These are phyloP conservation scores for Gnathonemus echidnorhynchus DNA, from an alignment of 2,113 vertebrate genomes.

Conservation along the genomic window DNA sequence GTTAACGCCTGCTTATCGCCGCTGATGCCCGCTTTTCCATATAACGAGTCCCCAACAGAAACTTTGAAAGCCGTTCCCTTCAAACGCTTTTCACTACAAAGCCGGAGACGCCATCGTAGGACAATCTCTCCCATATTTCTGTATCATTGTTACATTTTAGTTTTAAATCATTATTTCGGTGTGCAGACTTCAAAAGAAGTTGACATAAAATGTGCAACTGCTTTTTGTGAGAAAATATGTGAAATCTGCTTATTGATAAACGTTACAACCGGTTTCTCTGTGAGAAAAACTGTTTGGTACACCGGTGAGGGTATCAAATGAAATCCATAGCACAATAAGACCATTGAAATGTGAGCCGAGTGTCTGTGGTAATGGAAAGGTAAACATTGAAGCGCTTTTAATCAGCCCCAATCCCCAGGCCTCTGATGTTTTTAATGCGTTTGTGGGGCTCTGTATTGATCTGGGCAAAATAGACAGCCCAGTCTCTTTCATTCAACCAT, in stretches of 20 bases:
- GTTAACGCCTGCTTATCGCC: neutral
- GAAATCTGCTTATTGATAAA: neutral
- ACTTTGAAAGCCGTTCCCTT: neutral
- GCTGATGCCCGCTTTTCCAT: neutral
- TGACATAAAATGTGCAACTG: neutral
- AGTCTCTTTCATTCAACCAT: neutral
- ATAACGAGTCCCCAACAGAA: neutral
- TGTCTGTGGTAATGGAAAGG: neutral
- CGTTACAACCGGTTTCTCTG: neutral
- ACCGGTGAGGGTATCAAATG: neutral
- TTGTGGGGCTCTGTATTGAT: neutral
- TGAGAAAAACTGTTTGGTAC: neutral
- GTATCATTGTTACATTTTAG: neutral
- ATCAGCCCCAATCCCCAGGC: neutral
- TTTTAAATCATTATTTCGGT: neutral
- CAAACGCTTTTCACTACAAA: neutral
- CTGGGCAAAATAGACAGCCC: neutral
- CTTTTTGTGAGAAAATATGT: neutral
- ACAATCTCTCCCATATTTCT: neutral
- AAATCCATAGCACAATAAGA: neutral
- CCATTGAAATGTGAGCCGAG: slow-evolving; percentile 8
- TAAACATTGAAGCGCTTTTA: neutral
- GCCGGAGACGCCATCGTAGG: neutral
- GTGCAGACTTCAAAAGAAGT: neutral
- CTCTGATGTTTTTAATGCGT: neutral